Conservation (phyloP, 2,113 vertebrate species). For the Bagarius yarrelli region DNA sequence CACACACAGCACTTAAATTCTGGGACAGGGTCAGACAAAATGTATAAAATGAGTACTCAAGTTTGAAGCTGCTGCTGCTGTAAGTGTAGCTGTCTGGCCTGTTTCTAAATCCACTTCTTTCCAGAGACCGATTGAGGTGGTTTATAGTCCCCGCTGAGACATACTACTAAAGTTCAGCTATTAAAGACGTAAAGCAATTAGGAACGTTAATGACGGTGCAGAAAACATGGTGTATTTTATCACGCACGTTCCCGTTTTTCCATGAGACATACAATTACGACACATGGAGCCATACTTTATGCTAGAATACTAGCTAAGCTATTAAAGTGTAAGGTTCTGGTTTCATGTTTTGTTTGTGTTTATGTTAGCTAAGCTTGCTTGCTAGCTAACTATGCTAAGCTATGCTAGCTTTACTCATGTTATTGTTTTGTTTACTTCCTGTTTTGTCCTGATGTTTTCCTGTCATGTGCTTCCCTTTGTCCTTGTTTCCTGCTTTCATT, state of each 20-base stretch:
- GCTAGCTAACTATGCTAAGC: too few species aligned
- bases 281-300: neutral
- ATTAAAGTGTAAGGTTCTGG: too few species aligned
- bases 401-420: too few species aligned
- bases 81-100: conserved; percentile 47
- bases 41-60: conserved; percentile 34
- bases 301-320: neutral
- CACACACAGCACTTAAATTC: conserved; percentile 29
- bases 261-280: neutral
- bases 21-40: conserved; percentile 39
- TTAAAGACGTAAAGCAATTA: conserved; percentile 46
- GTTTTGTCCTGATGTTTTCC: too few species aligned
- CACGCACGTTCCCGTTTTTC: neutral
- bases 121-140: conserved; percentile 28
- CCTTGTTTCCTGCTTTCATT: too few species aligned
- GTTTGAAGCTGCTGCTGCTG: conserved; percentile 37
- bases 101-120: conserved; percentile 44
- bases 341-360: too few species aligned
- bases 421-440: too few species aligned
- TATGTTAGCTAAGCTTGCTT: too few species aligned
- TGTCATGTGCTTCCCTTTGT: too few species aligned
- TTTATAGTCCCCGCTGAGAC: conserved; percentile 8
- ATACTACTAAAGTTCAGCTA: conserved; percentile 17
- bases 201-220: conserved; percentile 40
- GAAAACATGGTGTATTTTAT: conserved; percentile 14